phyloP scores from a whole-genome alignment of 2,797 vertebrate genomes.

The Chaetodon trifasciatus region DNA sequence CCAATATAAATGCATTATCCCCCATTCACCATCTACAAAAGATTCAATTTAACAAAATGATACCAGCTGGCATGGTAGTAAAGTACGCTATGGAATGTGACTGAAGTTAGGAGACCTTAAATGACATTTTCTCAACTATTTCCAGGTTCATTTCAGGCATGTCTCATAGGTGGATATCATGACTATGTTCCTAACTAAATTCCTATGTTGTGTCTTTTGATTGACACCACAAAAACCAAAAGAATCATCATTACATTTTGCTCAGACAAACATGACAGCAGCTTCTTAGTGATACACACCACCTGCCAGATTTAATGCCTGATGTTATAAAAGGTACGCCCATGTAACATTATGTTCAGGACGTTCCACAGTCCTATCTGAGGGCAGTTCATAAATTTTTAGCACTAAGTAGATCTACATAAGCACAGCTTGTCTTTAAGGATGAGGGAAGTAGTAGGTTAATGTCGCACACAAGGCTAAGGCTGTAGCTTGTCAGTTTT shows the following conservation, averaged over 20 bases:
- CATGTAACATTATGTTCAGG: conserved; percentile 53
- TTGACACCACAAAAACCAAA: conserved; percentile 27
- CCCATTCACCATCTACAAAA: background rate
- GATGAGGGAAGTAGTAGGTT: conserved; percentile 45
- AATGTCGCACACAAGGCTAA: conserved; percentile 37
- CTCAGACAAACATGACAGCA: conserved; percentile 10
- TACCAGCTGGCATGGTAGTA: background rate
- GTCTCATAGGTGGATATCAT: conserved; percentile 3
- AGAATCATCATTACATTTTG: conserved; percentile 9
- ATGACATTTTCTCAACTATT: background rate
- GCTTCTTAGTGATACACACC: conserved; percentile 23
- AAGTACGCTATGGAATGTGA: background rate
- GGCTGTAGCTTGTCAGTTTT: conserved; percentile 45
- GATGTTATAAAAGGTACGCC: conserved; percentile 34
- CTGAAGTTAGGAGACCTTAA: background rate
- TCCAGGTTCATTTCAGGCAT: conserved; percentile 9
- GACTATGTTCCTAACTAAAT: background rate
- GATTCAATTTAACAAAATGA: conserved; percentile 5
- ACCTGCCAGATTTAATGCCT: conserved; percentile 28
- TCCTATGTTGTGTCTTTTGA: background rate
- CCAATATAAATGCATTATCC: background rate
- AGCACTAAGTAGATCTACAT: conserved; percentile 30
- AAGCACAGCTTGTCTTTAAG: conserved; percentile 44
- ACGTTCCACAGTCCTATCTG: conserved; percentile 49
- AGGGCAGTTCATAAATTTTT: conserved; percentile 53